Evolutionary conservation across 2,797 vertebrate species (phyloP).

Genomic region (Falco concolor): DNA sequence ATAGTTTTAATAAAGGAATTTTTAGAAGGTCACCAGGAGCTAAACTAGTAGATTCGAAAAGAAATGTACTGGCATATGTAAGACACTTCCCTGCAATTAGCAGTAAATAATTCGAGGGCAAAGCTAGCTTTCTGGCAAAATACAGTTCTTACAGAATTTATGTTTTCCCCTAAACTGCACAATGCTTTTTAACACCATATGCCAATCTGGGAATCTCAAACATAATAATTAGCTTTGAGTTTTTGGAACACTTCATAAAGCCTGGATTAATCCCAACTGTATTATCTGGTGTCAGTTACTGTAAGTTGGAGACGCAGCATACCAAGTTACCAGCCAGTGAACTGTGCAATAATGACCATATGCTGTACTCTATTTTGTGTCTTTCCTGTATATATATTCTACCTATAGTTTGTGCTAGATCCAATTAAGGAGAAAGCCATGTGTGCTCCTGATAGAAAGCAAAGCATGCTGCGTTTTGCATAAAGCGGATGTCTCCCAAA

Average conservation of each 20-base stretch:
- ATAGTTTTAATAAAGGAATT: background rate
- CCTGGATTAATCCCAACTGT: constrained; percentile 42
- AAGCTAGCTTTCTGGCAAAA: background rate
- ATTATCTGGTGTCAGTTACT: constrained; percentile 52
- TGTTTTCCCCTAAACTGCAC: constrained; percentile 2
- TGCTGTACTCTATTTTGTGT: background rate
- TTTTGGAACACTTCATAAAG: constrained; percentile 24
- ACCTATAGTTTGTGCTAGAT: background rate
- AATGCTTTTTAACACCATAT: constrained; percentile 15
- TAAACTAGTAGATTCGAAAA: background rate
- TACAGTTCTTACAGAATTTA: background rate
- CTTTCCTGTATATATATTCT: background rate
- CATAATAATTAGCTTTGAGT: constrained; percentile 8
- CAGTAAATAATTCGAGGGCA: background rate
- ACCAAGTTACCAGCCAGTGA: background rate
- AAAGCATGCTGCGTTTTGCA: background rate
- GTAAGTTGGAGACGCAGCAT: background rate
- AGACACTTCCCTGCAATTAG: background rate
- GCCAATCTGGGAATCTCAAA: constrained; percentile 15
- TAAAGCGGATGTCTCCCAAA: background rate
- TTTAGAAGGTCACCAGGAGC: background rate
- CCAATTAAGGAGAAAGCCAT: background rate
- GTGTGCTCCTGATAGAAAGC: background rate
- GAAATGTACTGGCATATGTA: background rate
- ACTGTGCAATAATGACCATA: background rate